Conservation (phyloP, 2,113 vertebrate species). For the Anseranas semipalmata region DNA sequence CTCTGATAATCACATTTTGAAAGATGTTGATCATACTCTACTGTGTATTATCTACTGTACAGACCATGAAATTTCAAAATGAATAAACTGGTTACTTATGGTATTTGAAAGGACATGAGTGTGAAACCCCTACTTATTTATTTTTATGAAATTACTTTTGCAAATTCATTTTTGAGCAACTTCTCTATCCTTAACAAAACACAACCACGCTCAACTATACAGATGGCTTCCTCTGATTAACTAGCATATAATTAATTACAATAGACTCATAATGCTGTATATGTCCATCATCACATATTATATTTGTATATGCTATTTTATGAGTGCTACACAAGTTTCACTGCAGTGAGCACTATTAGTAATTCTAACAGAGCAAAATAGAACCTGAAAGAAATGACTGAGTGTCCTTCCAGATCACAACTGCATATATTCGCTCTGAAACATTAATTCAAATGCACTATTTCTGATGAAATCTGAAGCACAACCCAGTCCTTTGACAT, state of each 20-base stretch:
- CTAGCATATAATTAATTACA: neutral
- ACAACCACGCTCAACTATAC: neutral
- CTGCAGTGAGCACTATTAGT: neutral
- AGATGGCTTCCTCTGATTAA: neutral
- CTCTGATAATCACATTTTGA: neutral
- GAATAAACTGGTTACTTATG: neutral
- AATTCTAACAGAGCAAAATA: neutral
- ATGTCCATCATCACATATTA: neutral
- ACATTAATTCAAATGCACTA: conserved; percentile 17
- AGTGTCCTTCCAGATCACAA: neutral
- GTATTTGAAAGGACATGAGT: neutral
- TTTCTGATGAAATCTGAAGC: neutral
- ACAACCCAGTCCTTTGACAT: neutral
- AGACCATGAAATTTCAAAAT: neutral
- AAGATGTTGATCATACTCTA: neutral
- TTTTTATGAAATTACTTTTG: neutral
- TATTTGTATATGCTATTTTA: neutral
- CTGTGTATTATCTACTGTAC: neutral
- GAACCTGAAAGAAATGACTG: conserved; percentile 20
- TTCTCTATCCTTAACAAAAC: neutral
- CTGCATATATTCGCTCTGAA: neutral
- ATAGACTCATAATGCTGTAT: neutral
- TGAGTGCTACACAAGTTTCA: neutral
- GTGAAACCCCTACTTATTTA: neutral
- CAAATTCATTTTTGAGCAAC: neutral